Conservation (phyloP, 2,888 invertebrate species). For the Conistra vaccinii region DNA sequence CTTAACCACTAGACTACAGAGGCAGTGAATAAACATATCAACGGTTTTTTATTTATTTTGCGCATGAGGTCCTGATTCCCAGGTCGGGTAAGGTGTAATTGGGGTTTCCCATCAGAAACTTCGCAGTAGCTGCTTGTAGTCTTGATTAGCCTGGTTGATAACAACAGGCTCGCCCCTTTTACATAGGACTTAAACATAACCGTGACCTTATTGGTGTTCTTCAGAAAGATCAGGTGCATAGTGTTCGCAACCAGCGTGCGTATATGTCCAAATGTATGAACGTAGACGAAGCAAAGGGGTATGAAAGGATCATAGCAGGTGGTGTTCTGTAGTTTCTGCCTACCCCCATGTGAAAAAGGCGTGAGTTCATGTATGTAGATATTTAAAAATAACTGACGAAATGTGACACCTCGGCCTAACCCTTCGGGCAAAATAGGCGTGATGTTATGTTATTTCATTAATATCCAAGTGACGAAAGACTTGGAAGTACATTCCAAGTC, state of each 20-base stretch:
- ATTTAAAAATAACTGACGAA: too few species aligned
- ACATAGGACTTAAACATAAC: neutral
- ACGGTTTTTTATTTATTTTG: neutral
- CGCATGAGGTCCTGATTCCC: neutral
- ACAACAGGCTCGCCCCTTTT: neutral
- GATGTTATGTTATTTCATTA: neutral
- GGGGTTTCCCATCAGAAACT: neutral
- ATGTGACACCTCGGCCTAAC: neutral
- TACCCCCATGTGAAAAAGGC: too few species aligned
- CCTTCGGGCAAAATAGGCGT: neutral
- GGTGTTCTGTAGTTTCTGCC: neutral
- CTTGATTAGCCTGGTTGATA: too few species aligned
- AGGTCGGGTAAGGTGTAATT: neutral
- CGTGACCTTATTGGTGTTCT: neutral
- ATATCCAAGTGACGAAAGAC: too few species aligned
- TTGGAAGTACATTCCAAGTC: too few species aligned
- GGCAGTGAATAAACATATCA: too few species aligned
- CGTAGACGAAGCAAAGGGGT: neutral
- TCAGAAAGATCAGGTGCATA: neutral
- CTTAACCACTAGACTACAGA: too few species aligned
- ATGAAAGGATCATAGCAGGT: neutral
- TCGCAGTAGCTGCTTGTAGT: neutral
- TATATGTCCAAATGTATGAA: neutral
- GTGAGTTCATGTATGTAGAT: neutral
- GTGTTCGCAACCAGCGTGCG: neutral